Base-by-base conservation (phyloP, 2,113 vertebrate genomes). In the Osmerus eperlanus region DNA sequence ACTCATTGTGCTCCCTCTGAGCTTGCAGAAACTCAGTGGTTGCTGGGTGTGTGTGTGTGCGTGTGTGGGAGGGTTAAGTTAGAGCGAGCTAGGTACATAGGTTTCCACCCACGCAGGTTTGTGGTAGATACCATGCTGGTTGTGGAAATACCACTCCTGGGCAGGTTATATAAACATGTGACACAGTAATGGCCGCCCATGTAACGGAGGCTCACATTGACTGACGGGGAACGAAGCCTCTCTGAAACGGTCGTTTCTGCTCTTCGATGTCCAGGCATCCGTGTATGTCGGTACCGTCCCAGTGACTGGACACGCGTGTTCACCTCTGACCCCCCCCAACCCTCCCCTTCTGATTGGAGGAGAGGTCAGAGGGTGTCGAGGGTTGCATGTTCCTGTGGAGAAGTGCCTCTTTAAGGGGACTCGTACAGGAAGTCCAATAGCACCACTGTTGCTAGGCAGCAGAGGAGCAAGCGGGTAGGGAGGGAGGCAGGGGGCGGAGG, bases 381-480 rank as follows among this genome's bases (percentile, higher is more conserved):
- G 47, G 16, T 58, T 21, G 67, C 36, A 47, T 77, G 82, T 84
- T 85, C 78, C 83, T 81, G 76, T 70, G 77, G 67, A 74, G 64
- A 91, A 88, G 87, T 89, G 89, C 86, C 83, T 89, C 85, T 90
- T 89, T 87, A 89, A 87, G 82, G 85, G 86, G 88, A 87, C 78
- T 12, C 82, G 84, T 88, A 87, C 89, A 87, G 88, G 88, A 88
- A 88, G 87, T 83, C 86, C 88, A 90, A 79, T 88, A 83, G 88
- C 87, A 89, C 87, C 63, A 69, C 84, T 90, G 91, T 92, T 91
- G 91, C 90, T 90, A 91, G 88, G 89, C 88, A 88, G 86, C 84
- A 62, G 65, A 70, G 53, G 11, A 74, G 62, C 75, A 70, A 72
- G 76, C 71, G 66, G 73, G 74, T 55, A 79, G 71, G 65, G 65